Conservation (phyloP, 2,888 invertebrate genomes). For the Crematogaster levior region DNA sequence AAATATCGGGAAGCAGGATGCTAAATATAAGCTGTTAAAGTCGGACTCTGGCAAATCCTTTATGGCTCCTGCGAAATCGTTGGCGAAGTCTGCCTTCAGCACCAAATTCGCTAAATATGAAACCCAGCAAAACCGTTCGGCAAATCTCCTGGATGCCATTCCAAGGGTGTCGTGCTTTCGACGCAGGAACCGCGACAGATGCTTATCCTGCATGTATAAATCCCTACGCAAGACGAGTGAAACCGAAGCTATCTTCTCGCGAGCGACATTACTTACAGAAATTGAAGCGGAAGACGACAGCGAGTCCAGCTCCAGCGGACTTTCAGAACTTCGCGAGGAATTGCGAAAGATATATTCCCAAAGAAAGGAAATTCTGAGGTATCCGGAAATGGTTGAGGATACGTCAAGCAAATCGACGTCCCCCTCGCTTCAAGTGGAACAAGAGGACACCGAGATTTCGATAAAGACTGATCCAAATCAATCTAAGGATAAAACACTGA, state of each 20-base stretch:
- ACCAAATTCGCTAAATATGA: constrained; percentile 56
- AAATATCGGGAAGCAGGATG: constrained; percentile 41
- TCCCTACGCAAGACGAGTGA: constrained; percentile 45
- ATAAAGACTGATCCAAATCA: constrained; percentile 2
- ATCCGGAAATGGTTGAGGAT: neutral
- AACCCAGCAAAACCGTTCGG: constrained; percentile 8
- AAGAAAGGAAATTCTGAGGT: neutral
- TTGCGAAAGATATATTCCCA: neutral
- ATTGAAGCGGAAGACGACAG: constrained; percentile 19
- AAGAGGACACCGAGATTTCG: constrained; percentile 7
- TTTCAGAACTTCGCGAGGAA: constrained; percentile 32
- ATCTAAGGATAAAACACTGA: constrained; percentile 20
- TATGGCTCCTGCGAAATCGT: constrained; percentile 70
- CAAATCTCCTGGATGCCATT: constrained; percentile 67
- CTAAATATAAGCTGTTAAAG: constrained; percentile 37
- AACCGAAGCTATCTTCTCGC: neutral
- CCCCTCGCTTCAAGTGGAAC: constrained; percentile 11
- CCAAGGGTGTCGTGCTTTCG: constrained; percentile 76
- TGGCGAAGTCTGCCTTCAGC: constrained; percentile 70
- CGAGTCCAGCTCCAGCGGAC: constrained; percentile 34
- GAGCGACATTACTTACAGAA: constrained; percentile 5
- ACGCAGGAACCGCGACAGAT: constrained; percentile 78
- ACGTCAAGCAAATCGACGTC: neutral
- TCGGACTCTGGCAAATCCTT: constrained; percentile 37
- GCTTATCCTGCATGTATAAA: constrained; percentile 80